phyloP scores from a whole-genome alignment of 2,888 invertebrate species.

The Priocnemis perturbator region DNA sequence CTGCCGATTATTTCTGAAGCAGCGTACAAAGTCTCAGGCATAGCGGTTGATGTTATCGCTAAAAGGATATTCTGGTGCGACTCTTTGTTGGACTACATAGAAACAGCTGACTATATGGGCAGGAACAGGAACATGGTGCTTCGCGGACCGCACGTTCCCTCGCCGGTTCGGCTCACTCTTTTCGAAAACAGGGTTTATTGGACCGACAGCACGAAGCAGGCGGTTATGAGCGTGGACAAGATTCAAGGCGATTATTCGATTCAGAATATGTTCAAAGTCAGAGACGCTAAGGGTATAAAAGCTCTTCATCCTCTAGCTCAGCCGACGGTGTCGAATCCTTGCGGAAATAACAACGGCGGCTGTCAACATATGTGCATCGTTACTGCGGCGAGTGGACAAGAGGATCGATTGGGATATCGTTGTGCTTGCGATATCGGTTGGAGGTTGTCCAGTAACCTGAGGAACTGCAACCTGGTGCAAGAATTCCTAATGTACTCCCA shows the following conservation, averaged over 20 bases:
- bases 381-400: slow-evolving; percentile 82
- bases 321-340: slow-evolving; percentile 84
- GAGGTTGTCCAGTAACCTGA: slow-evolving; percentile 83
- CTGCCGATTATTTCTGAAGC: slow-evolving; percentile 92
- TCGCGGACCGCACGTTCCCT: slow-evolving; percentile 89
- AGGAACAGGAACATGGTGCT: slow-evolving; percentile 87
- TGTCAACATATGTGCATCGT: slow-evolving; percentile 97
- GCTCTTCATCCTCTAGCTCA: slow-evolving; percentile 88
- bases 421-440: slow-evolving; percentile 96
- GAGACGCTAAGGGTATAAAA: slow-evolving; percentile 89
- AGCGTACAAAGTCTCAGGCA: slow-evolving; percentile 94
- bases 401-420: slow-evolving; percentile 85
- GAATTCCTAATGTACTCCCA: slow-evolving; percentile 97
- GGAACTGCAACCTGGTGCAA: slow-evolving; percentile 87
- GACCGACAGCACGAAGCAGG: slow-evolving; percentile 94
- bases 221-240: slow-evolving; percentile 91
- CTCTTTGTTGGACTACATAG: slow-evolving; percentile 94
- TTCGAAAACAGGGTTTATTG: slow-evolving; percentile 93
- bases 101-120: slow-evolving; percentile 96
- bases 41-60: slow-evolving; percentile 93
- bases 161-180: slow-evolving; percentile 87
- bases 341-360: slow-evolving; percentile 90
- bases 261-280: slow-evolving; percentile 86
- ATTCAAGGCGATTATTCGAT: slow-evolving; percentile 88
- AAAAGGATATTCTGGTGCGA: slow-evolving; percentile 98